Evolutionary conservation across 1,140 invertebrate genomes (phyloP).

Genomic region (Halesus radiatus): DNA sequence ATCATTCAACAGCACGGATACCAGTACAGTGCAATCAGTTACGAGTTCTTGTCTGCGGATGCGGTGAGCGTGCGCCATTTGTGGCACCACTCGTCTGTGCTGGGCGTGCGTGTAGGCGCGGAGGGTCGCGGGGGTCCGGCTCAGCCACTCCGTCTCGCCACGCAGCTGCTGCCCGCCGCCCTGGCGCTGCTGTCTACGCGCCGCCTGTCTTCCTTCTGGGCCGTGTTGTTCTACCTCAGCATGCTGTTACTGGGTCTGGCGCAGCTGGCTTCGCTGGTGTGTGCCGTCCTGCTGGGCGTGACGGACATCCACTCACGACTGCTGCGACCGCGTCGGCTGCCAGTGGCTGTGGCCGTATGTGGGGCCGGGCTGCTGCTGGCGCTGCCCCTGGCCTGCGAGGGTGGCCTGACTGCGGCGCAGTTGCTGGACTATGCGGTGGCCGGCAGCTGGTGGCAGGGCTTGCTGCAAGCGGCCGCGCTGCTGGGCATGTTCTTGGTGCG

Average conservation of each 20-base stretch:
- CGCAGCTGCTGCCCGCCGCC: slow-evolving; percentile 88
- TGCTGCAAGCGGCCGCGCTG: slow-evolving; percentile 83
- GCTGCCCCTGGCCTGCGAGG: slow-evolving; percentile 85
- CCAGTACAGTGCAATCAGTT: slow-evolving; percentile 78
- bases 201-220: slow-evolving; percentile 87
- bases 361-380: slow-evolving; percentile 87
- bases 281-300: slow-evolving; percentile 74
- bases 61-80: slow-evolving; percentile 70
- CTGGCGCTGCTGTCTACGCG: slow-evolving; percentile 79
- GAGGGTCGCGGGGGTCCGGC: slow-evolving; percentile 79
- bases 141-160: slow-evolving; percentile 84
- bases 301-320: slow-evolving; percentile 55
- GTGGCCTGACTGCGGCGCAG: slow-evolving; percentile 86
- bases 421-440: slow-evolving; percentile 87
- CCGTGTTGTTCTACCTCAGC: slow-evolving; percentile 87
- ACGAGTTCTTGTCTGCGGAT: slow-evolving; percentile 59
- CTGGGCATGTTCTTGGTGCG: slow-evolving; percentile 86
- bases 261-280: slow-evolving; percentile 85
- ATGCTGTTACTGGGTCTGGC: slow-evolving; percentile 89
- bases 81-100: slow-evolving; percentile 78
- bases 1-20: slow-evolving; percentile 81
- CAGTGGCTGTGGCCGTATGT: slow-evolving; percentile 88
- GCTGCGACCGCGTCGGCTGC: slow-evolving; percentile 79
- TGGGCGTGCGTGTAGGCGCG: slow-evolving; percentile 76
- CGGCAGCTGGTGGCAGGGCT: slow-evolving; percentile 88